A percentile compares a stretch with the other conserved stretches of the same genome.
Evolutionary conservation across 2,888 invertebrate genomes (phyloP).

Genomic region (Coronaproctus castanopsis): DNA sequence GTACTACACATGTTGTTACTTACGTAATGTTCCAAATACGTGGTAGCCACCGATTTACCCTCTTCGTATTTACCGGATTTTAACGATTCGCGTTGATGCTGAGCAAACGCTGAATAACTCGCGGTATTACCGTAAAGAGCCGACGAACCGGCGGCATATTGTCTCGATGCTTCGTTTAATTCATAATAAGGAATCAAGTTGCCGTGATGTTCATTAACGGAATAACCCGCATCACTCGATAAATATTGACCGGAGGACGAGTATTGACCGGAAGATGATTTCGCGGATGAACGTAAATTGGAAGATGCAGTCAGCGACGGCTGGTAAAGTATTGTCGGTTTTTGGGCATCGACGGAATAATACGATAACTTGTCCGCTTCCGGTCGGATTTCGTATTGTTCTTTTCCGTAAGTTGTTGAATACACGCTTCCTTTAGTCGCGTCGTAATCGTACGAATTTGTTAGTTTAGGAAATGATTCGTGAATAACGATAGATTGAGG

Average conservation of each 20-base stretch:
- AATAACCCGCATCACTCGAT: too few relatives aligned
- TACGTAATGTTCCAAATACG: conserved; percentile 16
- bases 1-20: conserved; percentile 9
- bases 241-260: too few relatives aligned
- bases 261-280: too few relatives aligned
- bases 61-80: conserved; percentile 11
- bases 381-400: neutral
- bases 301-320: neutral
- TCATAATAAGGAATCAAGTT: too few relatives aligned
- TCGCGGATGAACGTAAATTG: too few relatives aligned
- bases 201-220: too few relatives aligned
- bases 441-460: too few relatives aligned
- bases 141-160: neutral
- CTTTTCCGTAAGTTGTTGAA: too few relatives aligned
- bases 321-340: too few relatives aligned
- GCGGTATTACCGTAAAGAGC: neutral
- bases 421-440: too few relatives aligned
- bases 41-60: conserved; percentile 11
- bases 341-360: neutral
- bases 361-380: neutral
- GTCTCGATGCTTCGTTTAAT: neutral
- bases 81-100: neutral
- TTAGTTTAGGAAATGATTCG: too few relatives aligned
- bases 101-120: neutral
- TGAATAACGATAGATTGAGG: too few relatives aligned